These are phyloP conservation scores for Eupithecia abbreviata DNA, from an alignment of 2,888 invertebrate genomes.

Conservation along the genomic window DNA sequence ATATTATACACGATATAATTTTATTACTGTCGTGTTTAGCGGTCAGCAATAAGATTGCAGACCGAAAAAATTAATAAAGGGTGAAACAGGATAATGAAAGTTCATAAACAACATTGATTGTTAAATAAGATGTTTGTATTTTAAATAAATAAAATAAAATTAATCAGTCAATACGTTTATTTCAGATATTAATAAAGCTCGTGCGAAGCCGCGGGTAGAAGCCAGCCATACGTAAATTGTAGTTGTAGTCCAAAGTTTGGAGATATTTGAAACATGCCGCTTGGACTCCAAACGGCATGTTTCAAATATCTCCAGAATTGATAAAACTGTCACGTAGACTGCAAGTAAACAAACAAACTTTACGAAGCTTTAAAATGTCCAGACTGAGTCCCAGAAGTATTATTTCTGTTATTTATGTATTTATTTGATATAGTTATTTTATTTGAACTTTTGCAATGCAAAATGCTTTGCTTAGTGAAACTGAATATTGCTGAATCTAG, in stretches of 20 bases:
- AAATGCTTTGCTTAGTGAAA: neutral
- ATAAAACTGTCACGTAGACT: neutral
- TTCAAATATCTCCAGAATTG: neutral
- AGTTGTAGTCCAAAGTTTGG: too few species aligned
- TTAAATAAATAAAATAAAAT: too few species aligned
- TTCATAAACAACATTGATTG: too few species aligned
- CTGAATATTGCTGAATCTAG: neutral
- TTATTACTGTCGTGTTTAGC: too few species aligned
- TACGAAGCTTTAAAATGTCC: slow-evolving; percentile 5
- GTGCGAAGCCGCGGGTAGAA: neutral
- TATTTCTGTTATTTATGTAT: neutral
- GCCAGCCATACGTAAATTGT: neutral
- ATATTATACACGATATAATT: too few species aligned
- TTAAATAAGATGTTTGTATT: too few species aligned
- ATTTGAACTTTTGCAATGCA: neutral
- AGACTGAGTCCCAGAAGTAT: neutral
- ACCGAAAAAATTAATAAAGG: too few species aligned
- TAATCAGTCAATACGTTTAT: too few species aligned
- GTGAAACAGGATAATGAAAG: too few species aligned
- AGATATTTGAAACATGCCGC: too few species aligned
- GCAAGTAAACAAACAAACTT: neutral
- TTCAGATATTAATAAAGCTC: too few species aligned
- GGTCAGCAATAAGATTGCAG: too few species aligned
- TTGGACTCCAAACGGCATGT: neutral
- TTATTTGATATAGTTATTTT: neutral